Conservation (phyloP, 1,140 invertebrate species). For the Anastrepha obliqua region DNA sequence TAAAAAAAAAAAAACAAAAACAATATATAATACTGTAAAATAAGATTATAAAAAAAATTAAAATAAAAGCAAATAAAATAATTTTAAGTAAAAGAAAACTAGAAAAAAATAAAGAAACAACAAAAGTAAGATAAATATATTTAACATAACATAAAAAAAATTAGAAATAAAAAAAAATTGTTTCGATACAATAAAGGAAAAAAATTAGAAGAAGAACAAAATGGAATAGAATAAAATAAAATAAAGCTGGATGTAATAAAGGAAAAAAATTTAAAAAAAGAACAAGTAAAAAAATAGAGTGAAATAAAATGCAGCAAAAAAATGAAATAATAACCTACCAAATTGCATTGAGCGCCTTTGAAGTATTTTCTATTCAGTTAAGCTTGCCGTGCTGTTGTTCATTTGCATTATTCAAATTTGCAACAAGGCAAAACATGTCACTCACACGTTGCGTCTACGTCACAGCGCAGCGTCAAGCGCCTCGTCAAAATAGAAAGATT, state of each 20-base stretch:
- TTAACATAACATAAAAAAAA: too few relatives aligned
- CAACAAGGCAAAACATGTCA: not conserved
- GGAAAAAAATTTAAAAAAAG: not conserved
- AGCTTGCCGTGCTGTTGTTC: not conserved
- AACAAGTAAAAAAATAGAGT: not conserved
- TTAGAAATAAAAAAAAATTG: too few relatives aligned
- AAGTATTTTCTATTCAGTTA: not conserved
- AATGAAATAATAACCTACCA: not conserved
- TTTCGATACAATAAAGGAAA: too few relatives aligned
- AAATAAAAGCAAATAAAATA: too few relatives aligned
- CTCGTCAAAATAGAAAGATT: conserved; percentile 27
- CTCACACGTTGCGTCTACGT: conserved; percentile 44
- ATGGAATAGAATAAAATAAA: too few relatives aligned
- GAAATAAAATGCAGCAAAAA: not conserved
- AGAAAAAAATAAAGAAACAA: too few relatives aligned
- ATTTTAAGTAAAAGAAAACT: too few relatives aligned
- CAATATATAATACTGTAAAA: too few relatives aligned
- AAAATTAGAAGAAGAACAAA: not conserved
- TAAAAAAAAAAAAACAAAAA: too few relatives aligned
- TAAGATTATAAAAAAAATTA: too few relatives aligned
- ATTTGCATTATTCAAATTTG: conserved; percentile 33
- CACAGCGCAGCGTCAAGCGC: conserved; percentile 23
- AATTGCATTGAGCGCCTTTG: not conserved
- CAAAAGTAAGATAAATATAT: too few relatives aligned
- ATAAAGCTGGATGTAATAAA: too few relatives aligned